Conservation (phyloP, 2,113 vertebrate genomes). For the Climacteris rufus region DNA sequence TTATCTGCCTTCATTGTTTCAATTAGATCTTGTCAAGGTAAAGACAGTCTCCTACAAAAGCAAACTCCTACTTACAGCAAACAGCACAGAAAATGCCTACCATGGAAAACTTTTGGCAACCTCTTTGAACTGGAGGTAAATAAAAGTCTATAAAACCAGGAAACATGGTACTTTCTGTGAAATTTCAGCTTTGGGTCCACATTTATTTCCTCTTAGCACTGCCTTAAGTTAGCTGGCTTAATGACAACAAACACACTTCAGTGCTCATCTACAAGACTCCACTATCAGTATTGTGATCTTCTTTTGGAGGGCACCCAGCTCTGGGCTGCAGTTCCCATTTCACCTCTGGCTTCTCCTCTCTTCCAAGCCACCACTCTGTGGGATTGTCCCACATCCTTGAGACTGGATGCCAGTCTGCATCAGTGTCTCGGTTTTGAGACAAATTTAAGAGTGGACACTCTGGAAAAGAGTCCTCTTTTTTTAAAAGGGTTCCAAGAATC, state of each 20-base stretch:
- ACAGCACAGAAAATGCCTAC: not conserved
- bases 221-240: not conserved
- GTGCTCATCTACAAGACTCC: not conserved
- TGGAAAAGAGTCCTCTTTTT: no score
- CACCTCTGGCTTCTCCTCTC: not conserved
- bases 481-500: no score
- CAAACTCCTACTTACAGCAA: not conserved
- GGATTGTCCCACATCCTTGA: fast-evolving
- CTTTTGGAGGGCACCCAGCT: not conserved
- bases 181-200: not conserved
- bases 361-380: not conserved
- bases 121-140: not conserved
- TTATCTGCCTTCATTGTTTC: not conserved
- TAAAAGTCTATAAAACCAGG: not conserved
- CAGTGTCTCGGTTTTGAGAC: no score
- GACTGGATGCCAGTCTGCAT: not conserved
- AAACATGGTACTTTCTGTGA: not conserved
- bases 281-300: not conserved
- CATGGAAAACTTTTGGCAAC: not conserved
- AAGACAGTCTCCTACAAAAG: not conserved
- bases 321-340: not conserved
- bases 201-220: not conserved
- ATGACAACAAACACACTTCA: not conserved
- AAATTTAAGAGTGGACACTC: no score
- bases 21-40: not conserved